Evolutionary conservation across 2,888 invertebrate species (phyloP).

Genomic region (Netelia virgata): DNA sequence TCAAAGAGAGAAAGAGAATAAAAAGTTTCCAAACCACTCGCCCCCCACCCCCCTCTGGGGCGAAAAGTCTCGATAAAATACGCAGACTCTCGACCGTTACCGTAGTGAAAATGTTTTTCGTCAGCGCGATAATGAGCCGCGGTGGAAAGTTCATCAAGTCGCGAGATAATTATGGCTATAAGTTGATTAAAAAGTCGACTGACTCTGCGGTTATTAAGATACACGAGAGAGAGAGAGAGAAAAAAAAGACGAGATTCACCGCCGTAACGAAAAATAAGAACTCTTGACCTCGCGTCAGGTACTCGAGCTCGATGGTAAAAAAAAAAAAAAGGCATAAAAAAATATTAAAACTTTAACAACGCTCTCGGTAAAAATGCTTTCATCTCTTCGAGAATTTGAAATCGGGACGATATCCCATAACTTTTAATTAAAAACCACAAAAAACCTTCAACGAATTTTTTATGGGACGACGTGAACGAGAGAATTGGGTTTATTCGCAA

Average conservation of each 20-base stretch:
- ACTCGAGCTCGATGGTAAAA: neutral
- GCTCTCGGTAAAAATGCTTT: too few relatives aligned
- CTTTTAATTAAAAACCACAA: too few relatives aligned
- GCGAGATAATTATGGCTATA: constrained; percentile 28
- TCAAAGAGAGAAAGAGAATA: constrained; percentile 8
- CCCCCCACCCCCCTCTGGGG: neutral
- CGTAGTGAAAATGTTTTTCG: constrained; percentile 5
- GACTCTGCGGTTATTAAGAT: constrained; percentile 2
- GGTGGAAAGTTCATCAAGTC: constrained; percentile 36
- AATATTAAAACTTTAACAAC: constrained; percentile 7
- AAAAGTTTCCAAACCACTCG: neutral
- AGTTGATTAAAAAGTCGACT: constrained; percentile 33
- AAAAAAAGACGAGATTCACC: neutral
- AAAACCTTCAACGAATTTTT: too few relatives aligned
- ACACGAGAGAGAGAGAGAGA: neutral
- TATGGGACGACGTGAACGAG: too few relatives aligned
- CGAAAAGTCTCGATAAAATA: constrained; percentile 43
- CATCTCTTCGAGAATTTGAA: too few relatives aligned
- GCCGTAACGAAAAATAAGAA: constrained; percentile 16
- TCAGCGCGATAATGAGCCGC: neutral
- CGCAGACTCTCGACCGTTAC: neutral
- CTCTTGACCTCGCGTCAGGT: constrained; percentile 7
- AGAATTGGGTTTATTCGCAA: too few relatives aligned
- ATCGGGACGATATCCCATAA: too few relatives aligned
- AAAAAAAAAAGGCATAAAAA: neutral